These are phyloP conservation scores for Aphelenchoides besseyi DNA, from an alignment of 1,140 invertebrate species.

Conservation along the genomic window DNA sequence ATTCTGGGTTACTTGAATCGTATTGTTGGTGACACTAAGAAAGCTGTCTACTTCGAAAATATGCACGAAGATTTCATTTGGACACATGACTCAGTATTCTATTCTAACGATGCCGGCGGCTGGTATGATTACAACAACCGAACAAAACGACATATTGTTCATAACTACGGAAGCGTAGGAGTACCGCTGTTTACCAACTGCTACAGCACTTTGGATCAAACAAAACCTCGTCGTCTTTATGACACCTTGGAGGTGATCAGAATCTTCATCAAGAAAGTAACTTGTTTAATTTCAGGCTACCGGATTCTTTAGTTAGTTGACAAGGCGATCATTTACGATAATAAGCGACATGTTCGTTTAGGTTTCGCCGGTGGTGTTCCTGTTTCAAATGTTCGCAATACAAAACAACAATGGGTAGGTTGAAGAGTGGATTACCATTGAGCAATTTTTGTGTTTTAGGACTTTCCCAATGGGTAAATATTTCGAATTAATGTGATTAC, in stretches of 20 bases:
- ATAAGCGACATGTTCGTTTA: no score
- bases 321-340: not conserved
- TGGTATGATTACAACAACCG: constrained; percentile 82
- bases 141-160: constrained; percentile 68
- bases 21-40: constrained; percentile 13
- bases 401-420: constrained; percentile 63
- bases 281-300: not conserved
- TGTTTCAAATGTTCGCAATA: constrained; percentile 34
- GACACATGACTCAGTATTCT: constrained; percentile 74
- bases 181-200: constrained; percentile 76
- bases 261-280: not conserved
- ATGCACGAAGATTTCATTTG: constrained; percentile 70
- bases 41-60: constrained; percentile 69
- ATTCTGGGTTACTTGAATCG: constrained; percentile 61
- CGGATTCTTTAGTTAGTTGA: not conserved
- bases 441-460: no score
- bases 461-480: constrained; percentile 58
- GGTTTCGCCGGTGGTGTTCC: constrained; percentile 51
- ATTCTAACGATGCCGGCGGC: constrained; percentile 77
- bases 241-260: not conserved
- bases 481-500: no score
- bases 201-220: constrained; percentile 50
- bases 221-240: constrained; percentile 65
- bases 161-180: constrained; percentile 80
- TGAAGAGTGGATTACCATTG: no score